These are phyloP conservation scores for Paratrypauchen microcephalus DNA, from an alignment of 2,797 vertebrate genomes.

Conservation along the genomic window DNA sequence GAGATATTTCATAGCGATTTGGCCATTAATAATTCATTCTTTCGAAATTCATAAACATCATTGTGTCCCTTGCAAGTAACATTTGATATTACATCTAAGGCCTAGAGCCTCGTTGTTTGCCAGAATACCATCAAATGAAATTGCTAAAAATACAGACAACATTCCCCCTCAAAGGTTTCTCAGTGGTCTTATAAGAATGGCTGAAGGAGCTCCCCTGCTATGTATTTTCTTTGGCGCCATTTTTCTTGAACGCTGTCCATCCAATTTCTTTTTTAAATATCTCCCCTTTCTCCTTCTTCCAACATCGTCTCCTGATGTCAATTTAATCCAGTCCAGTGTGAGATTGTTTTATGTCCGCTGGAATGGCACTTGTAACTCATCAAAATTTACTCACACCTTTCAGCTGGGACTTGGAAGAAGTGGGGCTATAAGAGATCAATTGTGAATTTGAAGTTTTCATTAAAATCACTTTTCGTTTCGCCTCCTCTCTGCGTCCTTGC, in stretches of 20 bases:
- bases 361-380: conserved; percentile 76
- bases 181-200: conserved; percentile 68
- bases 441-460: conserved; percentile 98
- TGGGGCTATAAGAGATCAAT: conserved; percentile 83
- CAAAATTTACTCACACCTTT: conserved; percentile 82
- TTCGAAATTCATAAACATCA: conserved; percentile 79
- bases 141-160: conserved; percentile 79
- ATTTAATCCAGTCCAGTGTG: conserved; percentile 78
- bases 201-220: conserved; percentile 74
- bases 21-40: conserved; percentile 76
- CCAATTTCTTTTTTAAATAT: conserved; percentile 74
- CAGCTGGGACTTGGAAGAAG: conserved; percentile 67
- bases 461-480: conserved; percentile 82
- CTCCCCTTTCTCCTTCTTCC: conserved; percentile 69
- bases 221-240: conserved; percentile 91
- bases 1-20: conserved; percentile 69
- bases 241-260: conserved; percentile 89
- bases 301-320: conserved; percentile 71
- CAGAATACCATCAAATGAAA: conserved; percentile 79
- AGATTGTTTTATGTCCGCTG: conserved; percentile 74
- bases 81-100: conserved; percentile 84
- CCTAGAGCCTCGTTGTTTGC: conserved; percentile 77
- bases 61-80: conserved; percentile 78
- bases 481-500: conserved; percentile 82
- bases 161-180: conserved; percentile 74